Base-by-base conservation (phyloP, 2,797 vertebrate genomes). In the Amblyraja radiata region DNA sequence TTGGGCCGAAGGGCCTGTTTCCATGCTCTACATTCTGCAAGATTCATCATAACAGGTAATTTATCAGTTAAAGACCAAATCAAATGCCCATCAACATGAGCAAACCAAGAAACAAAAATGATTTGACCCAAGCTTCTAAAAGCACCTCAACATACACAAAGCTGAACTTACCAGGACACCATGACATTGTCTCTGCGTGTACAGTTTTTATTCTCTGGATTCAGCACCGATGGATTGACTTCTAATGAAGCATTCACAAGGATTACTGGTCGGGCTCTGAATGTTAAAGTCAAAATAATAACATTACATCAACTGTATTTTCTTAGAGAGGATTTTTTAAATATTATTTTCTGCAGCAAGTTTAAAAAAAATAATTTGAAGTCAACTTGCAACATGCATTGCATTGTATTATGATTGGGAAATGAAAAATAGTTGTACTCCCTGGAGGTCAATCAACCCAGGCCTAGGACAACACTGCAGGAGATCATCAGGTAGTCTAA, bases 261-360 rank as follows among this genome's bases (percentile, higher is more conserved):
- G 95, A 99, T 97, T 93, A 99, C 98, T 0, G 98, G 98, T 71
- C 98, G 97, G 83, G 98, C 97, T 95, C 98, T 99, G 94, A 92
- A 39, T 74, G 46, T 92, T 92, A 23, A 54, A 92, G 76, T 25
- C 21, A 39, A 10, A 46, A 92, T 0, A 16, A 28, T 7, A 54
- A 23, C 0, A 4, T 9, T 91, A 32, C 36, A 39, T 92, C 11
- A 88, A 74, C n/a, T 83, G 63, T 36, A 36, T 93, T 93, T 76
- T 71, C 77, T 93, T 94, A 83, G n/a, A 79, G n/a, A 54, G 36
- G 14, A 28, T 46, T 92, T 39, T 92, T 71, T 74, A 54, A 54
- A 76, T 76, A 28, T 76, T 9, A 28, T 92, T 46, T 92, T 92
- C 46, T 92, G 71, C 25, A 54, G 3, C 77, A 28, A 68, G 8